Conservation (phyloP, 2,113 vertebrate species). For the Amblyornis subalaris region DNA sequence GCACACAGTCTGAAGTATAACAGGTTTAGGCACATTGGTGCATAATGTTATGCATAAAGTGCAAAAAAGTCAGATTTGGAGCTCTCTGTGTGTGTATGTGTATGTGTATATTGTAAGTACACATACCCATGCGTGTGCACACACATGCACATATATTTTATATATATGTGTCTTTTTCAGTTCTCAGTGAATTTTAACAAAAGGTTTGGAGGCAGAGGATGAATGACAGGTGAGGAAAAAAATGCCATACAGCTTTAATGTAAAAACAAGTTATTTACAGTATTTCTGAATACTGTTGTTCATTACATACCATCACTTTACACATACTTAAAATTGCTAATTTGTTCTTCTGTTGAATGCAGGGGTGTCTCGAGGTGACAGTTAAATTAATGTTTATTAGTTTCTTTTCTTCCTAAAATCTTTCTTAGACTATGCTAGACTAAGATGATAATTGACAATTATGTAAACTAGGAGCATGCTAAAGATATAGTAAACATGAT, state of each 20-base stretch:
- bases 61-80: background rate
- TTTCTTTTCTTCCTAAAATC: background rate
- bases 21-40: rapidly evolving
- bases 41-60: background rate
- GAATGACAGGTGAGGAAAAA: background rate
- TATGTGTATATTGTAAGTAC: too few species aligned
- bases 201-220: background rate
- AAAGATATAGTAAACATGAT: background rate
- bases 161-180: background rate
- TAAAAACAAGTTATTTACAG: background rate
- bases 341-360: background rate
- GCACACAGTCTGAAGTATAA: background rate
- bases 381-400: background rate
- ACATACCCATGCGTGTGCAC: rapidly evolving
- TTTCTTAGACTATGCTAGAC: background rate
- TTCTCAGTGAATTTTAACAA: background rate
- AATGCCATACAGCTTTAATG: background rate
- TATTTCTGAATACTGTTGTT: background rate
- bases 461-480: background rate
- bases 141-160: rapidly evolving
- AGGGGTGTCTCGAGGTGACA: background rate
- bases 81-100: background rate
- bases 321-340: background rate
- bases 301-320: background rate
- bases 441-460: background rate